These are phyloP conservation scores for Sigmodon hispidus DNA, from an alignment of 2,113 vertebrate genomes.

Conservation along the genomic window DNA sequence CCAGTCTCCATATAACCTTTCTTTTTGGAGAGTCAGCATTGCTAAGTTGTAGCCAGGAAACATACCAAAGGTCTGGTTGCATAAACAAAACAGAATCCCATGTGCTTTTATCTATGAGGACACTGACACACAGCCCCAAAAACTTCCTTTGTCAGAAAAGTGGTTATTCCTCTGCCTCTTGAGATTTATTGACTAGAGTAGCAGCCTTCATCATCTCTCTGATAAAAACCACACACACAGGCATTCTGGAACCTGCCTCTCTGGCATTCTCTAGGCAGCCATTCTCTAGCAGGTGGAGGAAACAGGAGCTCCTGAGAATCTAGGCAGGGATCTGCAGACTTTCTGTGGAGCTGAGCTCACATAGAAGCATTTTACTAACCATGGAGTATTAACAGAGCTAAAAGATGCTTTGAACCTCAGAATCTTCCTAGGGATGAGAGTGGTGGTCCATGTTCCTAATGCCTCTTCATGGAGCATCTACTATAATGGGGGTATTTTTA, in stretches of 20 bases:
- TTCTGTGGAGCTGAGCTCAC: background rate
- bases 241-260: background rate
- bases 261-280: background rate
- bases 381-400: background rate
- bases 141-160: too few species aligned
- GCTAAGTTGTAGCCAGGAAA: background rate
- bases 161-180: background rate
- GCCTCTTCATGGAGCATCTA: background rate
- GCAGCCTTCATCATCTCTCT: background rate
- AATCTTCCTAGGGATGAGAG: background rate
- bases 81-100: background rate
- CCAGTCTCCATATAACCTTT: fast-evolving
- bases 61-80: fast-evolving
- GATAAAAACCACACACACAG: background rate
- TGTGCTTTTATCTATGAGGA: background rate
- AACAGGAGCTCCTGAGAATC: background rate
- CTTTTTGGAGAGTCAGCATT: background rate
- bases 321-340: background rate
- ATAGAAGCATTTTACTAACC: fast-evolving
- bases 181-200: background rate
- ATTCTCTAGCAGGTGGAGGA: background rate
- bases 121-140: background rate
- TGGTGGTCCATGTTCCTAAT: fast-evolving
- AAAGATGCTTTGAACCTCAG: background rate
- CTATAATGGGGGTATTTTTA: background rate